phyloP scores from a whole-genome alignment of 2,113 vertebrate species.

The Cynoglossus semilaevis region DNA sequence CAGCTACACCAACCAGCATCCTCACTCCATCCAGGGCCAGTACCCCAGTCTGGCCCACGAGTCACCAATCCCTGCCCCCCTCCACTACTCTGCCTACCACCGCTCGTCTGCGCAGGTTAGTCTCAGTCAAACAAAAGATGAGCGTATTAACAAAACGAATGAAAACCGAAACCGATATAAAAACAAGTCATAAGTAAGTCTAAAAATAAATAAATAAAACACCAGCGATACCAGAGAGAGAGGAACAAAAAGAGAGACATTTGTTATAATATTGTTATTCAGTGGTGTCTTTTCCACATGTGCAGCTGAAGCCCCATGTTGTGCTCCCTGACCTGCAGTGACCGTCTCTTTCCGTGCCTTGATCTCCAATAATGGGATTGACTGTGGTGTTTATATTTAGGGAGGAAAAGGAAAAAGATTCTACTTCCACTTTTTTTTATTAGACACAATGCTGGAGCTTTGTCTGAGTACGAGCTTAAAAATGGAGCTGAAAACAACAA shows the following conservation, averaged over 20 bases:
- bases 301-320: constrained; percentile 84
- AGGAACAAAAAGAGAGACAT: constrained; percentile 52
- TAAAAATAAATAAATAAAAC: too few species aligned
- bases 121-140: background rate
- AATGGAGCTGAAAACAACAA: constrained; percentile 46
- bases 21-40: constrained; percentile 93
- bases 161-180: too few species aligned
- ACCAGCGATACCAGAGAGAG: too few species aligned
- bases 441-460: constrained; percentile 72
- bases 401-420: constrained; percentile 65
- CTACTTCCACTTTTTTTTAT: constrained; percentile 71
- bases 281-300: constrained; percentile 89
- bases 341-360: constrained; percentile 86
- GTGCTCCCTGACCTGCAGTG: constrained; percentile 87
- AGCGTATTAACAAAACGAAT: too few species aligned
- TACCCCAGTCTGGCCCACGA: constrained; percentile 92
- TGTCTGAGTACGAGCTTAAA: constrained; percentile 50
- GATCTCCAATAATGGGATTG: constrained; percentile 85
- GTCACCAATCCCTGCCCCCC: constrained; percentile 84
- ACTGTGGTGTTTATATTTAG: constrained; percentile 93
- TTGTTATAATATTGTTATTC: constrained; percentile 90
- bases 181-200: too few species aligned
- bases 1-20: constrained; percentile 93
- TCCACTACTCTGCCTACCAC: constrained; percentile 95
- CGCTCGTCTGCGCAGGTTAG: constrained; percentile 93